These are phyloP conservation scores for Sparus aurata DNA, from an alignment of 2,797 vertebrate species.

Conservation along the genomic window DNA sequence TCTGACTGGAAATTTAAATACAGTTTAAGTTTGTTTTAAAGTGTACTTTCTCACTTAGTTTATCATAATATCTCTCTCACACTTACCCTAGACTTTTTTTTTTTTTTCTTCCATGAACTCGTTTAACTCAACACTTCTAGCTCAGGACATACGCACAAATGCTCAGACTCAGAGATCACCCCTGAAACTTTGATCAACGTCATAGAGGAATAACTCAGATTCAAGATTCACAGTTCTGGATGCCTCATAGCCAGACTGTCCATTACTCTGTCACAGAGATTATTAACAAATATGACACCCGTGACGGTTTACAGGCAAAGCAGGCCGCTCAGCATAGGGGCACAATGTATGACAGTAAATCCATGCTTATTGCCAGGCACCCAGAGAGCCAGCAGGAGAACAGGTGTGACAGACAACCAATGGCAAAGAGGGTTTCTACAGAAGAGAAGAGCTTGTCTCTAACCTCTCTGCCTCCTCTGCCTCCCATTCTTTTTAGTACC, in stretches of 20 bases:
- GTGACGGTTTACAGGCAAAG: conserved; percentile 70
- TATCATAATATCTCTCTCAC: conserved; percentile 29
- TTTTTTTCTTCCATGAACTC: conserved; percentile 19
- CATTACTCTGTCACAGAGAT: conserved; percentile 65
- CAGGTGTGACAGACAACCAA: conserved; percentile 29
- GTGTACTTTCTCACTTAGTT: conserved; percentile 19
- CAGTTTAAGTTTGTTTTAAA: neutral
- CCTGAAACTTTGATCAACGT: conserved; percentile 31
- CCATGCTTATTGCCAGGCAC: conserved; percentile 56
- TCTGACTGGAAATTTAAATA: conserved; percentile 27
- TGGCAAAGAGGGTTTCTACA: neutral
- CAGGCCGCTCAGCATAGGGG: conserved; percentile 42
- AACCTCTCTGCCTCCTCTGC: neutral
- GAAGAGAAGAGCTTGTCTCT: neutral
- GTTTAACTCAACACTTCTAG: conserved; percentile 12
- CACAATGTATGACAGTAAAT: conserved; percentile 56
- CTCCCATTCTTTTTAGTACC: conserved; percentile 59
- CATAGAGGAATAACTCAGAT: conserved; percentile 53
- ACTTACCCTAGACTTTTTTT: neutral
- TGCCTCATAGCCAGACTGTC: conserved; percentile 52
- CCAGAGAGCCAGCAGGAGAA: conserved; percentile 6
- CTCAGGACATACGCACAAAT: conserved; percentile 7
- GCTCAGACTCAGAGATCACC: neutral
- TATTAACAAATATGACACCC: conserved; percentile 78
- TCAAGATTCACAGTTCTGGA: conserved; percentile 38